Conservation (phyloP, 2,113 vertebrate genomes). For the Spea bombifrons region DNA sequence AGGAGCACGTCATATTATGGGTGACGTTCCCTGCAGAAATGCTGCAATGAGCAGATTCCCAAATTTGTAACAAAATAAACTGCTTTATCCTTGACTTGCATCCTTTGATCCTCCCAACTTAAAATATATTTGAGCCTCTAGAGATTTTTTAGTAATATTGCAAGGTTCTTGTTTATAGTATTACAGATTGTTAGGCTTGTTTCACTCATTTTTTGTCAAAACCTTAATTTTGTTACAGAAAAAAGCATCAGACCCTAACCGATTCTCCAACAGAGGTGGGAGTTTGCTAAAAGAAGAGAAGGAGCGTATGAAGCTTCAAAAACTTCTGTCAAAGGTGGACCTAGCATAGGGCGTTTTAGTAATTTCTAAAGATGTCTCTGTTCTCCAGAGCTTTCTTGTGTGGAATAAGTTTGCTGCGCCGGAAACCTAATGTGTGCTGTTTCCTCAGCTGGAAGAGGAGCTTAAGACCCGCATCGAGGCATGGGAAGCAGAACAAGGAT, state of each 20-base stretch:
- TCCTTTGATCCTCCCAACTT: too few species aligned
- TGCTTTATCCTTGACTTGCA: too few species aligned
- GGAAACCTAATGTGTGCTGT: not conserved
- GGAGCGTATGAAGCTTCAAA: constrained; percentile 60
- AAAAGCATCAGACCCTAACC: constrained; percentile 63
- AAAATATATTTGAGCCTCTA: too few species aligned
- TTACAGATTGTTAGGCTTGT: not conserved
- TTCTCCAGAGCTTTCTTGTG: too few species aligned
- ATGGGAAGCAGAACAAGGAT: constrained; percentile 54
- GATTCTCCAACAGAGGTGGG: constrained; percentile 65
- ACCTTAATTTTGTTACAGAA: constrained; percentile 50
- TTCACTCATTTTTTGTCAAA: not conserved
- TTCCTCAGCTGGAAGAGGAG: constrained; percentile 60
- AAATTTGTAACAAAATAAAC: too few species aligned
- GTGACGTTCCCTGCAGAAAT: too few species aligned
- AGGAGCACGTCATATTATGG: too few species aligned
- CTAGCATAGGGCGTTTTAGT: not conserved
- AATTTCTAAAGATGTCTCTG: too few species aligned
- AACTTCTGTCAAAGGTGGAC: constrained; percentile 60
- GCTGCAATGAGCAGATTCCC: too few species aligned
- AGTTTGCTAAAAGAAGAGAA: constrained; percentile 62
- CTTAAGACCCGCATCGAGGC: constrained; percentile 52
- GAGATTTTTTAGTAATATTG: too few species aligned
- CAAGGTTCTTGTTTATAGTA: too few species aligned
- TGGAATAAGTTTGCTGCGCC: too few species aligned